Conservation (phyloP, 2,888 invertebrate species). For the Amphipoea lucens region DNA sequence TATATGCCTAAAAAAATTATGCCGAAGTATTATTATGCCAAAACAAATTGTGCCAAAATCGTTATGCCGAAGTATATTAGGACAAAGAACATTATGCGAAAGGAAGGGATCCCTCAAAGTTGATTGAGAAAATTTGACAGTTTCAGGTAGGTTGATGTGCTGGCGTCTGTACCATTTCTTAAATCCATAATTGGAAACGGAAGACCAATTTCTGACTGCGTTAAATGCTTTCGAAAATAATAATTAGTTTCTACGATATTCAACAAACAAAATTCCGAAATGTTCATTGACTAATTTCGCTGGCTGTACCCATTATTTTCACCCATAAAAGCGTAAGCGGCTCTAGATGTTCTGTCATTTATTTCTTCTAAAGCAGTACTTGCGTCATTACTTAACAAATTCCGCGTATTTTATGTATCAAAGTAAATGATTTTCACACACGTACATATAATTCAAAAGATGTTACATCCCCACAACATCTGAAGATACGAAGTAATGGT, state of each 20-base stretch:
- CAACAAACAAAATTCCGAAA: not conserved
- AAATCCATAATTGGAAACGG: no score
- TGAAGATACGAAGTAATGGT: constrained; percentile 56
- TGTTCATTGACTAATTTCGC: not conserved
- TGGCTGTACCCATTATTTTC: not conserved
- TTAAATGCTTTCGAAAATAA: not conserved
- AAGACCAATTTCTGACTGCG: no score
- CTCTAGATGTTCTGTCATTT: not conserved
- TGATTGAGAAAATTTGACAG: no score
- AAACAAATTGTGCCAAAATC: no score
- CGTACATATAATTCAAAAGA: constrained; percentile 50
- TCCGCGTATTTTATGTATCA: constrained; percentile 17
- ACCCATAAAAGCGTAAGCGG: not conserved
- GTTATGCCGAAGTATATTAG: no score
- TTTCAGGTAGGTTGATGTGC: no score
- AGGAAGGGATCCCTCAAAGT: no score
- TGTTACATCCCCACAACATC: constrained; percentile 47
- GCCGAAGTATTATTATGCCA: no score
- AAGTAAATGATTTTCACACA: constrained; percentile 35
- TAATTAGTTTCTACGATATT: not conserved
- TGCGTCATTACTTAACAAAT: constrained; percentile 5
- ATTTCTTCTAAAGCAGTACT: not conserved
- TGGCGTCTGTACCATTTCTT: no score
- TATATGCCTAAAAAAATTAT: no score
- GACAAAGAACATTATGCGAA: no score